Evolutionary conservation across 1,140 invertebrate genomes (phyloP).

Genomic region (Rhynchophorus ferrugineus): DNA sequence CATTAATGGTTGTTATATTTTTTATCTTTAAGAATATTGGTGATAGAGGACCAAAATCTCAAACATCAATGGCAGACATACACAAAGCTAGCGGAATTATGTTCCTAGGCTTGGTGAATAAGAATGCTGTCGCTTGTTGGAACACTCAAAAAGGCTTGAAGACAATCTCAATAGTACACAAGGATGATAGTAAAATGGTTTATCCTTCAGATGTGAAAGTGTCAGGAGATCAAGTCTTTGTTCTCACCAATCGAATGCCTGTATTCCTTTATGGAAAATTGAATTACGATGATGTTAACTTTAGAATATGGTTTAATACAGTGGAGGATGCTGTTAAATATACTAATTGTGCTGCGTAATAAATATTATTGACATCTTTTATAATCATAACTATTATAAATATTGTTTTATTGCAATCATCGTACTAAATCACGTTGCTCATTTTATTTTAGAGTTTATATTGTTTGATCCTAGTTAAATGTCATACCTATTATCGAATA

Average conservation of each 20-base stretch:
- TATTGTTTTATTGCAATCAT: no score
- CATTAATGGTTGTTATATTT: no score
- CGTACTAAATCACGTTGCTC: no score
- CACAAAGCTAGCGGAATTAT: conserved; percentile 49
- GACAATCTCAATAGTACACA: conserved; percentile 51
- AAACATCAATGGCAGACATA: conserved; percentile 54
- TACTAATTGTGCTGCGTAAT: conserved; percentile 28
- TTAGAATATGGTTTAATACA: conserved; percentile 45
- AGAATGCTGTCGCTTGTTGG: conserved; percentile 64
- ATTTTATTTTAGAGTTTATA: no score
- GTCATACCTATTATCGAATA: no score
- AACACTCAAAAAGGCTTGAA: conserved; percentile 50
- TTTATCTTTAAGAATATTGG: conserved; percentile 50
- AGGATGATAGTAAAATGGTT: conserved; percentile 52
- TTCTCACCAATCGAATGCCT: conserved; percentile 53
- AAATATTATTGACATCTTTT: no score
- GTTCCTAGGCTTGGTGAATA: conserved; percentile 57
- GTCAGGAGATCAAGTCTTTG: conserved; percentile 48
- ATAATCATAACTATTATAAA: no score
- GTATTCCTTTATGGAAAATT: conserved; percentile 51
- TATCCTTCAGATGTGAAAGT: conserved; percentile 51
- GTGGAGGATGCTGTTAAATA: conserved; percentile 28
- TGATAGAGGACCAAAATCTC: conserved; percentile 49
- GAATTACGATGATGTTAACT: conserved; percentile 50
- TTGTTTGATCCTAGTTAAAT: no score